Percentiles rank a stretch among this genome's conserved stretches.
Evolutionary conservation across 2,888 invertebrate species (phyloP).

Genomic region (Drosophila multiciliata): DNA sequence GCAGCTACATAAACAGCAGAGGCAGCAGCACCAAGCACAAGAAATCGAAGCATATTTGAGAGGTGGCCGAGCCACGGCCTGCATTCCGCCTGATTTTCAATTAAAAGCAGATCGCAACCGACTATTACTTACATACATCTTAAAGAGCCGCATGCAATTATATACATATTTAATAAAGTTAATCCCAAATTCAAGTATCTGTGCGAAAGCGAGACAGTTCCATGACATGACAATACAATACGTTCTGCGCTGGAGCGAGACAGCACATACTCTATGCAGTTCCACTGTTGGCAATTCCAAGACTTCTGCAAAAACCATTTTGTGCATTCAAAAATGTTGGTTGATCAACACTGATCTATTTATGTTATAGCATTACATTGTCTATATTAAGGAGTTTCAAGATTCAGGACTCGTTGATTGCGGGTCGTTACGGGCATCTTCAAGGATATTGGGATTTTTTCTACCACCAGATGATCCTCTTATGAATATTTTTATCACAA

Average conservation of each 20-base stretch:
- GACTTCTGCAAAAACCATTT: neutral
- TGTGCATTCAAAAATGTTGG: neutral
- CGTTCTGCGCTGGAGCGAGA: conserved; percentile 14
- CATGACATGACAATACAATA: neutral
- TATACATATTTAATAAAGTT: conserved; percentile 56
- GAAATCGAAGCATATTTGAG: conserved; percentile 29
- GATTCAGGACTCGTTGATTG: neutral
- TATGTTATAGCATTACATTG: neutral
- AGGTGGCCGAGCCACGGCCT: conserved; percentile 43
- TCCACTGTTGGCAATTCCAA: neutral
- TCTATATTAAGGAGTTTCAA: neutral
- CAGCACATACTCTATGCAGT: neutral
- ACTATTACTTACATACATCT: conserved; percentile 44
- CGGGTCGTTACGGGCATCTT: neutral
- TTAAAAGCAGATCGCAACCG: conserved; percentile 42
- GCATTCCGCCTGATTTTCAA: conserved; percentile 56
- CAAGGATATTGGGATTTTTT: neutral
- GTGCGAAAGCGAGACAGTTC: neutral
- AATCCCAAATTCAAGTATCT: conserved; percentile 21
- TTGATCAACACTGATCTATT: neutral
- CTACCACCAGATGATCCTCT: neutral
- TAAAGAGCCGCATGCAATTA: conserved; percentile 33
- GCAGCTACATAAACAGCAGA: conserved; percentile 1
- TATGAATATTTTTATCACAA: neutral
- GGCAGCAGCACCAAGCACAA: conserved; percentile 33